Conservation (phyloP, 2,113 vertebrate genomes). For the Elaphurus davidianus region DNA sequence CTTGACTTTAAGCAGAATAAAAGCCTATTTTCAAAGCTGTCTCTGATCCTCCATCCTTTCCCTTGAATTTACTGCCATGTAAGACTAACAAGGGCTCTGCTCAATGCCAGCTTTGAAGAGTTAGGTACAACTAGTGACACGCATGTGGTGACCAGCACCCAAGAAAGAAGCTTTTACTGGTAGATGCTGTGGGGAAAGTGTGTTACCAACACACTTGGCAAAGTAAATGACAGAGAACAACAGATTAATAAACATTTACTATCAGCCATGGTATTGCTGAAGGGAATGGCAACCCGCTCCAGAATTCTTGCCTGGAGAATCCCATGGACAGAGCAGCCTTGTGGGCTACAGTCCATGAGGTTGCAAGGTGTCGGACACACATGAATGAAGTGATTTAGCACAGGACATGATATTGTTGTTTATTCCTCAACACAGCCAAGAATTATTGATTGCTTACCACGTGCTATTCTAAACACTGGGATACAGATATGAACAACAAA, state of each 20-base stretch:
- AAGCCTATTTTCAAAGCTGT: slow-evolving; percentile 16
- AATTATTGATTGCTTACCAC: neutral
- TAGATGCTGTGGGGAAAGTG: neutral
- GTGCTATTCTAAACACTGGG: neutral
- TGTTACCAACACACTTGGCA: neutral
- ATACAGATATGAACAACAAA: neutral
- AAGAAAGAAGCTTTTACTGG: neutral
- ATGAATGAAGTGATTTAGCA: neutral
- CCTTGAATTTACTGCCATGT: neutral
- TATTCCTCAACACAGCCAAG: neutral
- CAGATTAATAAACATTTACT: neutral
- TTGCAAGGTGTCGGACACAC: neutral
- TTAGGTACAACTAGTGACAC: neutral
- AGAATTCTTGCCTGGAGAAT: neutral
- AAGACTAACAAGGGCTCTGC: neutral
- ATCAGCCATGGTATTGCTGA: neutral
- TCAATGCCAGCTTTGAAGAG: slow-evolving; percentile 1
- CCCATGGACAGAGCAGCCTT: neutral
- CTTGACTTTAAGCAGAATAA: slow-evolving; percentile 1
- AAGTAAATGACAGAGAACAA: neutral
- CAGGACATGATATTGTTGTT: neutral
- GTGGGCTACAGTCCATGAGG: neutral
- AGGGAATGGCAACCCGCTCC: neutral
- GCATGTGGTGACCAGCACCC: neutral
- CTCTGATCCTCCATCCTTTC: neutral